These are phyloP conservation scores for Chrysotoxum bicinctum DNA, from an alignment of 2,888 invertebrate species.

Conservation along the genomic window DNA sequence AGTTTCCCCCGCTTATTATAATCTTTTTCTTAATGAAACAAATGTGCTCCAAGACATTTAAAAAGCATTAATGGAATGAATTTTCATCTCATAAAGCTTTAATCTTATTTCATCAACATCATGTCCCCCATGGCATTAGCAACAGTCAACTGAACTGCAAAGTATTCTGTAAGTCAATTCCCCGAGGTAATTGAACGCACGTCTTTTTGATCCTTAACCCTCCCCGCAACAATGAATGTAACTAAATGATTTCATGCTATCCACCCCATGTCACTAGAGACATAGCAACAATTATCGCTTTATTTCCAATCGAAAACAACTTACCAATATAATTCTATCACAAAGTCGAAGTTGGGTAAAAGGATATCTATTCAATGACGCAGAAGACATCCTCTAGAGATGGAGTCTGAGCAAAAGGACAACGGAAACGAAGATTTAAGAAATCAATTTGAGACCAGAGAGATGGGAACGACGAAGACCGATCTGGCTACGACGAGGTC, in stretches of 20 bases:
- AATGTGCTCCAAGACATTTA: conserved; percentile 8
- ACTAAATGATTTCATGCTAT: conserved; percentile 44
- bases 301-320: conserved; percentile 50
- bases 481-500: neutral
- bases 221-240: neutral
- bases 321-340: conserved; percentile 49
- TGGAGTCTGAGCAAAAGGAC: conserved; percentile 1
- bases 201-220: neutral
- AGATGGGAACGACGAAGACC: conserved; percentile 1
- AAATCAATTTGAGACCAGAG: conserved; percentile 64
- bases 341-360: neutral
- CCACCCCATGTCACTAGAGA: conserved; percentile 35
- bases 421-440: conserved; percentile 58
- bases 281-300: conserved; percentile 70
- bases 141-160: conserved; percentile 56
- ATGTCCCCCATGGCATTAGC: conserved; percentile 22
- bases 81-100: conserved; percentile 36
- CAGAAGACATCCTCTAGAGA: conserved; percentile 45
- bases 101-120: conserved; percentile 13
- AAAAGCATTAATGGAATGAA: conserved; percentile 39
- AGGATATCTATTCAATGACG: conserved; percentile 45
- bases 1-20: neutral
- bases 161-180: conserved; percentile 55
- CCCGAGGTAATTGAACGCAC: conserved; percentile 59
- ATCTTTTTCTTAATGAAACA: neutral